Percentiles rank a stretch among this genome's conserved stretches.
phyloP scores from a whole-genome alignment of 2,113 vertebrate species.

The Anguilla rostrata region DNA sequence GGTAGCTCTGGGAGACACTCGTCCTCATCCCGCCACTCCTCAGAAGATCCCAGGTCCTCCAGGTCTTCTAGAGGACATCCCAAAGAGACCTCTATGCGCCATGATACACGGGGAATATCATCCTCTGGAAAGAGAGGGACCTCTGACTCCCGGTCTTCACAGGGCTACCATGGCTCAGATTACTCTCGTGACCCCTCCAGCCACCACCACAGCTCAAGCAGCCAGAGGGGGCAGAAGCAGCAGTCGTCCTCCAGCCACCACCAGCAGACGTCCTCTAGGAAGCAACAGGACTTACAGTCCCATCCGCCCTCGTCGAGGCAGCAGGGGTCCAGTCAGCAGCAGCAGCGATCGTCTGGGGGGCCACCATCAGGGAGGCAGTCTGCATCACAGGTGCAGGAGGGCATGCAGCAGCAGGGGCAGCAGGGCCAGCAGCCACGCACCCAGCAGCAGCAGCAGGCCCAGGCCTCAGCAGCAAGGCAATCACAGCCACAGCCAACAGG shows the following conservation, averaged over 20 bases:
- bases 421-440: conserved; percentile 45
- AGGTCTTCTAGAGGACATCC: conserved; percentile 83
- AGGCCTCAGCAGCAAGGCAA: conserved; percentile 40
- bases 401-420: conserved; percentile 44
- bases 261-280: conserved; percentile 66
- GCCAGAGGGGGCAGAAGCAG: conserved; percentile 78
- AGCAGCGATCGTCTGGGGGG: neutral
- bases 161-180: conserved; percentile 79
- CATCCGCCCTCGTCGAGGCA: conserved; percentile 43
- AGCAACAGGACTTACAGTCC: conserved; percentile 58
- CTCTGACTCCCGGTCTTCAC: conserved; percentile 68
- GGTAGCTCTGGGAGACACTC: conserved; percentile 82
- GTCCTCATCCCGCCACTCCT: conserved; percentile 76
- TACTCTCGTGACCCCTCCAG: conserved; percentile 77
- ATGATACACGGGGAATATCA: conserved; percentile 75
- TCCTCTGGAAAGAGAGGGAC: conserved; percentile 75
- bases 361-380: conserved; percentile 41
- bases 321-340: conserved; percentile 48
- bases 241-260: conserved; percentile 63
- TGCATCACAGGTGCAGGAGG: conserved; percentile 41
- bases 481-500: conserved; percentile 45
- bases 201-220: conserved; percentile 76
- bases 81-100: conserved; percentile 77
- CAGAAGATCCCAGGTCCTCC: conserved; percentile 79
- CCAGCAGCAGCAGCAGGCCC: conserved; percentile 56